A percentile compares a stretch with the other conserved stretches of the same genome.
Evolutionary conservation across 2,113 vertebrate genomes (phyloP).

Genomic region (Aptenodytes forsteri): DNA sequence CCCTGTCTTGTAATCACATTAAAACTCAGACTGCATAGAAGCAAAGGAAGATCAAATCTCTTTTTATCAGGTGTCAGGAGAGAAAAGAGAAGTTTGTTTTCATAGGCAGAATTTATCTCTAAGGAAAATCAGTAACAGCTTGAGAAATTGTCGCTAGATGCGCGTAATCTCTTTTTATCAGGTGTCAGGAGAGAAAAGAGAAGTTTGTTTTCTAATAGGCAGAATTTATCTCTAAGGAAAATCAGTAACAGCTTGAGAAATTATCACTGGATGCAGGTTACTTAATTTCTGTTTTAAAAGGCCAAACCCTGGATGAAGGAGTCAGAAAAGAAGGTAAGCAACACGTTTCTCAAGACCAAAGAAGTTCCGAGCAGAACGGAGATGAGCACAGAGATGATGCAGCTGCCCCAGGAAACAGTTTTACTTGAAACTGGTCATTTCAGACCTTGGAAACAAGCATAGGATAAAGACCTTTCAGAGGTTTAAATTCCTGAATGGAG

Average conservation of each 20-base stretch:
- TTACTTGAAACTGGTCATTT: not conserved
- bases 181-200: not conserved
- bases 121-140: not conserved
- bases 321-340: not conserved
- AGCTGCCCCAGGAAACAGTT: not conserved
- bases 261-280: not conserved
- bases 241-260: not conserved
- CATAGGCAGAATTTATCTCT: not conserved
- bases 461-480: not conserved
- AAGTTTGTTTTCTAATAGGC: not conserved
- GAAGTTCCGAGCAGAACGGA: not conserved
- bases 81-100: not conserved
- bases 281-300: not conserved
- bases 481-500: not conserved
- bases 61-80: not conserved
- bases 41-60: not conserved
- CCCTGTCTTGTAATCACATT: not conserved
- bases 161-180: not conserved
- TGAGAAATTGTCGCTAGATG: not conserved
- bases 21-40: not conserved
- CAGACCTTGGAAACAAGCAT: not conserved
- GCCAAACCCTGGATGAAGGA: not conserved
- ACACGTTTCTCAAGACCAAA: not conserved
- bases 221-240: not conserved
- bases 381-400: not conserved